phyloP scores from a whole-genome alignment of 1,140 invertebrate genomes.

The Mercenaria mercenaria region DNA sequence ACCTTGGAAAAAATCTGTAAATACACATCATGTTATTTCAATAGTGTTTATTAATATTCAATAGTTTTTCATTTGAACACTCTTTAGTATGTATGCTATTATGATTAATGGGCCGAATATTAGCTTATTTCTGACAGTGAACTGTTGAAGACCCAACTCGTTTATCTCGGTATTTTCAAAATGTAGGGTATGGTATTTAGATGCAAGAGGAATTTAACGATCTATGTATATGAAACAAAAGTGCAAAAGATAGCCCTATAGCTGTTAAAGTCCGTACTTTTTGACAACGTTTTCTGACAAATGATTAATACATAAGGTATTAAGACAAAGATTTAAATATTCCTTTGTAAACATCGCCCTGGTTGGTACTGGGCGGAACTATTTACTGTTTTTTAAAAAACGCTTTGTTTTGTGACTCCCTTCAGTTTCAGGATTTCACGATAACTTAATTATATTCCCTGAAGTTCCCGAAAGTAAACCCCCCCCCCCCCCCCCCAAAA shows the following conservation, averaged over 20 bases:
- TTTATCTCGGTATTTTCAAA: background rate
- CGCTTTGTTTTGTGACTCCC: no score
- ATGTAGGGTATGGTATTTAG: background rate
- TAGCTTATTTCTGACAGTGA: conserved; percentile 1
- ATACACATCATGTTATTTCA: background rate
- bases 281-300: background rate
- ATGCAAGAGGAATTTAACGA: background rate
- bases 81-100: background rate
- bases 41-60: background rate
- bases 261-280: background rate
- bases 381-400: no score
- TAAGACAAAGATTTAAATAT: background rate
- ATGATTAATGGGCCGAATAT: conserved; percentile 6
- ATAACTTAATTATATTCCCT: no score
- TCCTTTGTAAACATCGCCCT: background rate
- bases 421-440: no score
- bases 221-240: background rate
- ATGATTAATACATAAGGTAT: conserved; percentile 9
- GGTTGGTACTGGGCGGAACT: no score
- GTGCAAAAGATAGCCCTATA: background rate
- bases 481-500: no score
- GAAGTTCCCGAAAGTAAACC: no score
- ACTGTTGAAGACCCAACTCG: background rate
- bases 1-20: background rate
- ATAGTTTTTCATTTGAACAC: background rate